Conservation (phyloP, 2,797 vertebrate species). For the Muscicapa striata region DNA sequence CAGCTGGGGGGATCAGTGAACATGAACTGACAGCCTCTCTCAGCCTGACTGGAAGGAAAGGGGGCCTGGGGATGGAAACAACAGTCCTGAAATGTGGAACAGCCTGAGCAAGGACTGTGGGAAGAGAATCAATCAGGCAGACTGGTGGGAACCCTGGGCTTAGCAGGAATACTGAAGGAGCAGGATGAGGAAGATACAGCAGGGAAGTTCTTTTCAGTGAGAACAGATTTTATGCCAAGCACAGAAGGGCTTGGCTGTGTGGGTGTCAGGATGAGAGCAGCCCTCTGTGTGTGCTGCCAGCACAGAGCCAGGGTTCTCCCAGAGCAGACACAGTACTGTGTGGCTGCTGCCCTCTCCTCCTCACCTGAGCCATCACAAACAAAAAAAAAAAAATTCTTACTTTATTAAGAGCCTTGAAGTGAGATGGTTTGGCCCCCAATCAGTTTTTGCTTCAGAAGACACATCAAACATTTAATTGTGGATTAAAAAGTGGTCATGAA, state of each 20-base stretch:
- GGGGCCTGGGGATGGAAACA: neutral
- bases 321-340: neutral
- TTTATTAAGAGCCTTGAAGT: neutral
- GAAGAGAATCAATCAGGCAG: neutral
- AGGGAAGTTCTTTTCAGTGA: neutral
- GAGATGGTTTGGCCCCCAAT: neutral
- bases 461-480: neutral
- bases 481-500: neutral
- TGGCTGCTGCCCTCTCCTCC: too few relatives aligned
- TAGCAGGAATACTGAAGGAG: neutral
- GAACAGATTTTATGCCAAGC: neutral
- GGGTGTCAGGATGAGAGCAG: rapidly evolving
- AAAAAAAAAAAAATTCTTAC: neutral
- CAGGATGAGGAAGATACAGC: neutral
- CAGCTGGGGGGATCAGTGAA: neutral
- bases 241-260: neutral
- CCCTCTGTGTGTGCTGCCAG: neutral
- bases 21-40: neutral
- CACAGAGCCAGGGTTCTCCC: neutral
- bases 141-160: neutral
- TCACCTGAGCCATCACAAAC: rapidly evolving
- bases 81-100: neutral
- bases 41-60: neutral
- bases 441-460: neutral
- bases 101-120: neutral